These are phyloP conservation scores for Esox masquinongy DNA, from an alignment of 2,797 vertebrate species.

Conservation along the genomic window DNA sequence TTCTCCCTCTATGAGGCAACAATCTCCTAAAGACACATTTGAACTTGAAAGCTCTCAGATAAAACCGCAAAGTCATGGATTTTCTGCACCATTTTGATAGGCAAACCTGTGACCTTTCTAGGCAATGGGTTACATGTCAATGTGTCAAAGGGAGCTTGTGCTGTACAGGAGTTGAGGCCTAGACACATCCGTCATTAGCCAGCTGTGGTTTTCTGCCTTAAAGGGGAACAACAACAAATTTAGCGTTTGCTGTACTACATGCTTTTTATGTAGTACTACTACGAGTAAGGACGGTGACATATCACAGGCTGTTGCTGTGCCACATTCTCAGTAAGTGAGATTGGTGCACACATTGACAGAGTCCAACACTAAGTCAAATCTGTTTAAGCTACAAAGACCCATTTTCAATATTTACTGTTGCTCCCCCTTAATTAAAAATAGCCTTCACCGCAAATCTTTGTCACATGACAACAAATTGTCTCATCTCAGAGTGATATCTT, in stretches of 20 bases:
- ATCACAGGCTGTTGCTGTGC: too few species aligned
- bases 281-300: too few species aligned
- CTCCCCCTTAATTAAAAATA: too few species aligned
- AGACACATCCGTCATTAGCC: slow-evolving; percentile 25
- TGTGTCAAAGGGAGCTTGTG: slow-evolving; percentile 11
- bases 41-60: slow-evolving; percentile 14
- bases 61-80: slow-evolving; percentile 22
- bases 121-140: slow-evolving; percentile 3
- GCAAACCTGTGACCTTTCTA: slow-evolving; percentile 26
- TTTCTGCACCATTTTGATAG: slow-evolving; percentile 4
- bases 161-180: slow-evolving; percentile 12
- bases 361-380: neutral
- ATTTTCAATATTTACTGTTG: too few species aligned
- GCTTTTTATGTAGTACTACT: too few species aligned
- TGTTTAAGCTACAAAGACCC: too few species aligned
- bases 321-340: too few species aligned
- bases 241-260: too few species aligned
- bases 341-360: neutral
- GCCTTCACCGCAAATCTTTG: slow-evolving; percentile 37
- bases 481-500: slow-evolving; percentile 16
- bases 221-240: neutral
- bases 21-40: slow-evolving; percentile 16
- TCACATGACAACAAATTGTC: slow-evolving; percentile 14
- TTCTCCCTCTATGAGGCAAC: slow-evolving; percentile 22
- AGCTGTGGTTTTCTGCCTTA: slow-evolving; percentile 24